Evolutionary conservation across 2,888 invertebrate genomes (phyloP), one percentile per base, ranked within the genome.

Genomic region (Cancer borealis): DNA sequence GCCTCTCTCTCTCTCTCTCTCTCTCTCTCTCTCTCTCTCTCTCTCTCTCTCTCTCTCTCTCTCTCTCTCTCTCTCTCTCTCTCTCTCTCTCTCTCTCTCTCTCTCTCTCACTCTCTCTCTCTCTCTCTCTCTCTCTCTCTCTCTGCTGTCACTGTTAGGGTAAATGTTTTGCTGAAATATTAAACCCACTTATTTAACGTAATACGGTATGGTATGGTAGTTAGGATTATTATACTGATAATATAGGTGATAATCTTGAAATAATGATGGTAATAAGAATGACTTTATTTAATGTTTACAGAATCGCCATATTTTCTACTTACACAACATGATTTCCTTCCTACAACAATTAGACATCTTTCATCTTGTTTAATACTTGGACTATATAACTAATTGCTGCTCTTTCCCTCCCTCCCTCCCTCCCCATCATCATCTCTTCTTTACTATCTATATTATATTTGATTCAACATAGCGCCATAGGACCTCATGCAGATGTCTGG

Each of bases 41-140:
- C 73, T 90, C 39, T 88, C 39, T 88, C 45, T 88, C 88, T 39
- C 45, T 88, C 88, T 88, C 88, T 88, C 88, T 88, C 88, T 88
- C 88, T 88, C 88, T 88, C 88, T 88, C 88, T 88, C 88, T 88
- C 88, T 88, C 66, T 95, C 96, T 95, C 93, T 95, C 30, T 93
- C 46, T 54, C 46, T 54, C 39, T 45, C n/a, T 84, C 91, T 91
- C 88, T 88, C 88, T 6, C 14, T 30, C 26, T 26, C 88, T 26
- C 26, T 88, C 30, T n/a, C 39, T 30, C 30, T 12, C 88, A 4
- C 88, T 88, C 30, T 39, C 88, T 1, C 45, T 14, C 21, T 3
- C 8, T n/a, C n/a, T n/a, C n/a, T n/a, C n/a, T n/a, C n/a, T n/a
- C n/a, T n/a, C n/a, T n/a, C n/a, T 39, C 12, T 89, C 21, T 21